A percentile compares a stretch with the other conserved stretches of the same genome.
These are phyloP conservation scores for Pygmarrhopalites habei DNA, from an alignment of 1,140 invertebrate species.

Conservation along the genomic window DNA sequence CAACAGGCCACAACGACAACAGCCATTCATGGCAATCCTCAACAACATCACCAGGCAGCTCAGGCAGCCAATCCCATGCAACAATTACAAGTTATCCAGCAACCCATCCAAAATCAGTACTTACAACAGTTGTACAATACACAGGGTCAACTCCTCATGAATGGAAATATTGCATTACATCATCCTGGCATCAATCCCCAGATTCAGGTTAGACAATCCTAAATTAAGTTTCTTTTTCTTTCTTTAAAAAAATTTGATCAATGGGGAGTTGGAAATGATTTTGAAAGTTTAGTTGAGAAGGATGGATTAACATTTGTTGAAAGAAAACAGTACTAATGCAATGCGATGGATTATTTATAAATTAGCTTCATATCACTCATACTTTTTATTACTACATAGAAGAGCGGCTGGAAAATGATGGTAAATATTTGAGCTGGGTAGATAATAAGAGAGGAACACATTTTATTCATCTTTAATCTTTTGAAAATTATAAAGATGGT, in stretches of 20 bases:
- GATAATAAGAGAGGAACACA: too few species aligned
- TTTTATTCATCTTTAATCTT: too few species aligned
- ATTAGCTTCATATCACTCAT: too few species aligned
- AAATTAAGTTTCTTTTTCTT: background rate
- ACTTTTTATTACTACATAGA: too few species aligned
- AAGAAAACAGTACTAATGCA: too few species aligned
- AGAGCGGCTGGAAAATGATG: too few species aligned
- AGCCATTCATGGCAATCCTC: slow-evolving; percentile 28
- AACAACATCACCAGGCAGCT: slow-evolving; percentile 22
- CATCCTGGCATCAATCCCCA: slow-evolving; percentile 65
- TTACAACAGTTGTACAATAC: slow-evolving; percentile 69
- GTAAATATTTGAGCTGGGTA: too few species aligned
- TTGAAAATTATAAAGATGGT: too few species aligned
- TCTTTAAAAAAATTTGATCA: background rate
- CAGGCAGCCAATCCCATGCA: slow-evolving; percentile 22
- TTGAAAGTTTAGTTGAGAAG: too few species aligned
- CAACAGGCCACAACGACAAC: slow-evolving; percentile 33
- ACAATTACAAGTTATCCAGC: slow-evolving; percentile 70
- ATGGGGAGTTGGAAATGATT: background rate
- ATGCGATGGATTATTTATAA: too few species aligned
- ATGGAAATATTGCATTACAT: slow-evolving; percentile 62
- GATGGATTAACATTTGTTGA: too few species aligned
- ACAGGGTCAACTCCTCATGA: slow-evolving; percentile 66
- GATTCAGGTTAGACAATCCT: slow-evolving; percentile 54
- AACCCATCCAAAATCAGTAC: slow-evolving; percentile 68